Base-by-base conservation (phyloP, 2,888 invertebrate species). In the Tortrix viridana region DNA sequence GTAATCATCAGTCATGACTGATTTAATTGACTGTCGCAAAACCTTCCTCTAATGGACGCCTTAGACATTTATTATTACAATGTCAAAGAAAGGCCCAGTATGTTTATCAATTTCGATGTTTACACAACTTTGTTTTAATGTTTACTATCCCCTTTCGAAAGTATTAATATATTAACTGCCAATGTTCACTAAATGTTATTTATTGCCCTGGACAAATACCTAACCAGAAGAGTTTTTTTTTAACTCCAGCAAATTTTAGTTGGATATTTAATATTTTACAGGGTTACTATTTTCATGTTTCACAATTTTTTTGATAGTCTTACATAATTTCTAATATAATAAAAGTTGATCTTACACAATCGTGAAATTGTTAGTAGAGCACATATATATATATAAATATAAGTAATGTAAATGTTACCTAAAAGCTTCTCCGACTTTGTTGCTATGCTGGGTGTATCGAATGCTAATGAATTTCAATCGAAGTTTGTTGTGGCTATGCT, bases 71-170 rank as follows among this genome's bases (percentile, higher is more conserved):
- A 12, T 32, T 32, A 12, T 12, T 32, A 32, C 32, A 32, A 32
- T 32, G 32, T 12, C 12, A 32, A 32, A 32, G 0, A 1, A 9
- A 32, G 32, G 12, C 32, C 32, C 32, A 12, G 32, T 82, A 79
- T 81, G 88, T 88, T 89, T 88, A 88, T 85, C 88, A 86, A 75
- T 65, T 67, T 66, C 65, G 67, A 74, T 73, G 78, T 84, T 85
- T 60, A 63, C 58, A 53, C 58, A 53, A 48, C 32, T 57, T 63
- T 63, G 53, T 58, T n/a, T 63, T 23, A 43, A 32, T 43, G 63
- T 57, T 32, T 52, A 53, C 43, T 46, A 44, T 63, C 52, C 23
- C 41, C 6, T 53, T 56, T 53, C 52, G 41, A 53, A 52, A 63
- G 57, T 63, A 58, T 63, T 63, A 60, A 53, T n/a, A 19, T 44